Percentiles rank a stretch among this genome's conserved stretches.
phyloP scores from a whole-genome alignment of 1,140 invertebrate species.

The Arion vulgaris region DNA sequence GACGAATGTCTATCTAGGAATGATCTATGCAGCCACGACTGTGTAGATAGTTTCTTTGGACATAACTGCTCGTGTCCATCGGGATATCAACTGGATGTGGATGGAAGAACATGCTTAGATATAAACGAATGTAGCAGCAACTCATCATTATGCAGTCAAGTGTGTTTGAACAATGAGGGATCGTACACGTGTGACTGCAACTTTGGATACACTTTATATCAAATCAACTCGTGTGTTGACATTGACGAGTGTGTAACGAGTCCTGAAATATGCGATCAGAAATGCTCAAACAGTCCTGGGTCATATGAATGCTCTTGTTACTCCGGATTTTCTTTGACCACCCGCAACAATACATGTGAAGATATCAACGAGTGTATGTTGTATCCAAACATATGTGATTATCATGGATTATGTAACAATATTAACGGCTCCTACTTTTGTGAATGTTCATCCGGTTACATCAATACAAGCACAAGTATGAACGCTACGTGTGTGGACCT shows the following conservation, averaged over 20 bases:
- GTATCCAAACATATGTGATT: background rate
- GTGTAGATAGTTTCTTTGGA: background rate
- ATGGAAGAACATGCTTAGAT: background rate
- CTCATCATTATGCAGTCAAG: background rate
- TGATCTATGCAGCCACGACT: background rate
- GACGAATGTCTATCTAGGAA: background rate
- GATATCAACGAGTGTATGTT: background rate
- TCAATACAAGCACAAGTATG: background rate
- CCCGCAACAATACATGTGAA: background rate
- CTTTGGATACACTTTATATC: background rate
- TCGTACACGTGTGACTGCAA: background rate
- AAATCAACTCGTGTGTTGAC: background rate
- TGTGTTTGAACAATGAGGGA: background rate
- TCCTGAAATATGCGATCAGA: background rate
- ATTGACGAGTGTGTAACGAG: background rate
- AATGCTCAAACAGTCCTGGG: background rate
- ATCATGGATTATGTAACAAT: background rate
- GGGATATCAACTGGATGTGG: background rate
- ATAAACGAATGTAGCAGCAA: background rate
- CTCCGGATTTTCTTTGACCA: background rate
- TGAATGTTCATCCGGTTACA: background rate
- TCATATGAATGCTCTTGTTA: background rate
- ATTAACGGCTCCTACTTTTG: background rate
- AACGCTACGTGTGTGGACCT: background rate
- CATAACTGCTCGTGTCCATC: background rate